Evolutionary conservation across 2,888 invertebrate genomes (phyloP), one percentile per base, ranked within the genome.

Genomic region (Apomyelois bistriatella): DNA sequence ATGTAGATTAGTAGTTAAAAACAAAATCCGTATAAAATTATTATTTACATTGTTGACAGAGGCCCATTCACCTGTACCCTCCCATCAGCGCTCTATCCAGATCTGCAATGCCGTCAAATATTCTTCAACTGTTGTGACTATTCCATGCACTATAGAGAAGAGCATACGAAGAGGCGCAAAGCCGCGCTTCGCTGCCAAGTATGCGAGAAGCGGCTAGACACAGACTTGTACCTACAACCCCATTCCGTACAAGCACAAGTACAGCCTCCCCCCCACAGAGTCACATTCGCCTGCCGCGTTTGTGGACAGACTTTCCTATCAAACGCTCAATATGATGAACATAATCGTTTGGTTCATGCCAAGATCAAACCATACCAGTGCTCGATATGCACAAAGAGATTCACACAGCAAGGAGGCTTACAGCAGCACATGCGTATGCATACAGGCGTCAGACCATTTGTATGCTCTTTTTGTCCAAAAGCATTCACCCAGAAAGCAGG

Each of bases 341-440:
- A 90, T 62, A 85, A 80, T 55, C 83, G 85, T 17, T 58, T 76
- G 0, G 70, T 77, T 7, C 90, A 90, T 58, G 76, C 80, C 0
- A 90, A 89, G 62, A 74, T 73, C 65, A 90, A 89, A 56, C 90
- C 87, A 0, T 79, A 86, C 56, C 81, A 87, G 37, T 90, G 90
- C 54, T 74, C 78, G 0, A 71, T 89, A 1, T 90, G 90, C 60
- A 66, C 75, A 0, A 90, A 90, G 58, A 75, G 87, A 0, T 90
- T 90, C 63, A 86, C 89, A 0, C 90, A 90, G 54, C 84, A 83
- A 58, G 89, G 90, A 0, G 90, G 90, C 0, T 58, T 90, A 13
- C 89, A 87, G 47, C 90, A 90, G 58, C 90, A 90, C 55, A 83
- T 90, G 83, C 71, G 90, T 10, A 88, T 86, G 84, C 90, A 90